Evolutionary conservation across 2,888 invertebrate genomes (phyloP), one percentile per base, ranked within the genome.

Genomic region (Rhyacophila evoluta): DNA sequence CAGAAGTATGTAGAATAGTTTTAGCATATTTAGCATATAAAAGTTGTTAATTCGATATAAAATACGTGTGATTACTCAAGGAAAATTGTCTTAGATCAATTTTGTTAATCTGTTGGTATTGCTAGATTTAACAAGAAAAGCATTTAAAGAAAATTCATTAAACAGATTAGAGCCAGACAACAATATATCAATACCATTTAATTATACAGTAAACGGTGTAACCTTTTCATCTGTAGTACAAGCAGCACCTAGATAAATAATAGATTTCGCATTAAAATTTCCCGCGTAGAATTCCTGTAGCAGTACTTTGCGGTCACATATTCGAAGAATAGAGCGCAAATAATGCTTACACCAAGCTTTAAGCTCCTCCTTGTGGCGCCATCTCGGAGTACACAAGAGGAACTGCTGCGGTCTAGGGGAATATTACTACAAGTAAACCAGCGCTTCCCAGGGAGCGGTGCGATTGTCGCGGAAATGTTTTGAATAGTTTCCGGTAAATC

Each of bases 241-340:
- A 19, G 25, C 19, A 55, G 55, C 55, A 25, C 55, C 55, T 55
- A 55, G 39, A 81, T 81, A 79, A 81, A 81, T 81, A 81, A 81
- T 81, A 81, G 81, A 81, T 81, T 81, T 77, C 74, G 77, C 79
- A 77, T 81, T 81, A 81, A 79, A 81, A 81, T 81, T 81, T 81
- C 76, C 76, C 36, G 28, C 72, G 73, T 27, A 73, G 80, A 75
- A 70, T 78, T 78, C 69, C 76, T 73, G 74, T 70, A 76, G 77
- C 79, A 73, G 74, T 70, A 74, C 73, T 78, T 74, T 79, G 79
- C 41, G 81, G 81, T 81, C 81, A 81, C 79, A 79, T 75, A 71
- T 77, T 72, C 79, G 81, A 79, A 79, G 81, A 79, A 79, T 79
- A 70, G 79, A 77, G 77, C 69, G 77, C 79, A 79, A 79, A 79